Evolutionary conservation across 2,888 invertebrate genomes (phyloP).

Genomic region (Clunio marinus): DNA sequence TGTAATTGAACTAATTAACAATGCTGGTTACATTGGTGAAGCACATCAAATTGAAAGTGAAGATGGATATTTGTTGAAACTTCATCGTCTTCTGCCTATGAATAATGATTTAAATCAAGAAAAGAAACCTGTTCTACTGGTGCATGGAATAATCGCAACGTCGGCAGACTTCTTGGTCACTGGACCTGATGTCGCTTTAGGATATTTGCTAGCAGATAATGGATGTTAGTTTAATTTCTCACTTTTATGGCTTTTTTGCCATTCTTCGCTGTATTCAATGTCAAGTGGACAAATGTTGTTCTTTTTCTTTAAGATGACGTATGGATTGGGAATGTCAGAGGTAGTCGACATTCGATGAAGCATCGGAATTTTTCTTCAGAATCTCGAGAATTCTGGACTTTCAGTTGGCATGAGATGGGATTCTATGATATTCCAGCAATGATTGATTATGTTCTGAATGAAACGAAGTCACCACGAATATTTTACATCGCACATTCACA

Average conservation of each 20-base stretch:
- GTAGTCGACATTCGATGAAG: neutral
- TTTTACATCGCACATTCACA: constrained; percentile 64
- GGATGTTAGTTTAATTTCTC: too few relatives aligned
- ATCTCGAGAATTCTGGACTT: constrained; percentile 4
- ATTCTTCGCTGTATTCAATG: too few relatives aligned
- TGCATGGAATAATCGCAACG: constrained; percentile 26
- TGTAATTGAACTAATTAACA: neutral
- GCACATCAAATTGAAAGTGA: constrained; percentile 61
- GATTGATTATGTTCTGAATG: constrained; percentile 3
- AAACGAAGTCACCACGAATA: constrained; percentile 56
- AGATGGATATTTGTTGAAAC: constrained; percentile 72
- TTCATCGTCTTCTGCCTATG: constrained; percentile 62
- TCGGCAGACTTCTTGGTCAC: constrained; percentile 23
- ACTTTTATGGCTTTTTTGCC: too few relatives aligned
- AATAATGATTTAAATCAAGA: too few relatives aligned
- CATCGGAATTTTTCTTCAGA: neutral
- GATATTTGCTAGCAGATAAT: neutral
- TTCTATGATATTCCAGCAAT: constrained; percentile 12
- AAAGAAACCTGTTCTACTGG: neutral
- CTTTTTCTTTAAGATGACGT: too few relatives aligned
- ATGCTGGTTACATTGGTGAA: constrained; percentile 51
- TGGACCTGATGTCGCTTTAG: constrained; percentile 4
- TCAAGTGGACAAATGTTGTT: too few relatives aligned
- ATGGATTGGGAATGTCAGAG: constrained; percentile 26
- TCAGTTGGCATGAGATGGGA: constrained; percentile 32